A percentile compares a stretch with the other conserved stretches of the same genome.
Conservation (phyloP, 2,888 invertebrate species). For the Trichopoda pennipes region DNA sequence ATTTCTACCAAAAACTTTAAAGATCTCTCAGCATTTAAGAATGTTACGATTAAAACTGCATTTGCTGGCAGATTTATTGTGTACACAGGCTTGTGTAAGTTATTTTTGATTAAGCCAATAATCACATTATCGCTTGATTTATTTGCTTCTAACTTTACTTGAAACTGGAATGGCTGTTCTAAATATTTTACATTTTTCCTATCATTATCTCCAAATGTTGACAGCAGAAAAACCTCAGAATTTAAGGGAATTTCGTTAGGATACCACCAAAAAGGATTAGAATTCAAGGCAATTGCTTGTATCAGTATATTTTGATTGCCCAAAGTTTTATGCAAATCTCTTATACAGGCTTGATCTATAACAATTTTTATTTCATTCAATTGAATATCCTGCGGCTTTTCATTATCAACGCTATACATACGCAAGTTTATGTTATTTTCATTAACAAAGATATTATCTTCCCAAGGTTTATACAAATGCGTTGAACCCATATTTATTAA, state of each 20-base stretch:
- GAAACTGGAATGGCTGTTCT: slow-evolving; percentile 52
- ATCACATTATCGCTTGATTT: neutral
- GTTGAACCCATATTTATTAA: slow-evolving; percentile 37
- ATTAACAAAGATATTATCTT: slow-evolving; percentile 35
- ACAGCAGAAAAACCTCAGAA: slow-evolving; percentile 67
- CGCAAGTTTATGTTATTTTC: slow-evolving; percentile 31
- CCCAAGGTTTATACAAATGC: slow-evolving; percentile 58
- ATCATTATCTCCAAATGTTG: slow-evolving; percentile 56
- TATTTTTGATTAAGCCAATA: slow-evolving; percentile 57
- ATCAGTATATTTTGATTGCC: slow-evolving; percentile 30
- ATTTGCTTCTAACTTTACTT: slow-evolving; percentile 32
- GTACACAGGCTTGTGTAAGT: slow-evolving; percentile 70
- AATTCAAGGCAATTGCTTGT: slow-evolving; percentile 43
- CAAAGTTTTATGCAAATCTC: slow-evolving; percentile 45
- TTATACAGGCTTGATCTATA: slow-evolving; percentile 14
- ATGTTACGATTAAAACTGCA: slow-evolving; percentile 67
- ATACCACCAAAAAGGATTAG: slow-evolving; percentile 75
- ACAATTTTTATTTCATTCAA: slow-evolving; percentile 26
- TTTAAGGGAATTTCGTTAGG: slow-evolving; percentile 69
- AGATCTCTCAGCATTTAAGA: slow-evolving; percentile 47
- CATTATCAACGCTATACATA: slow-evolving; percentile 51
- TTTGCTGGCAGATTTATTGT: slow-evolving; percentile 65
- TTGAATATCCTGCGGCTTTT: neutral
- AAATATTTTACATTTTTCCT: slow-evolving; percentile 4
- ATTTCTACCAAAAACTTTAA: slow-evolving; percentile 66